Evolutionary conservation across 2,797 vertebrate species (phyloP).

Genomic region (Coranthus polyacanthus): DNA sequence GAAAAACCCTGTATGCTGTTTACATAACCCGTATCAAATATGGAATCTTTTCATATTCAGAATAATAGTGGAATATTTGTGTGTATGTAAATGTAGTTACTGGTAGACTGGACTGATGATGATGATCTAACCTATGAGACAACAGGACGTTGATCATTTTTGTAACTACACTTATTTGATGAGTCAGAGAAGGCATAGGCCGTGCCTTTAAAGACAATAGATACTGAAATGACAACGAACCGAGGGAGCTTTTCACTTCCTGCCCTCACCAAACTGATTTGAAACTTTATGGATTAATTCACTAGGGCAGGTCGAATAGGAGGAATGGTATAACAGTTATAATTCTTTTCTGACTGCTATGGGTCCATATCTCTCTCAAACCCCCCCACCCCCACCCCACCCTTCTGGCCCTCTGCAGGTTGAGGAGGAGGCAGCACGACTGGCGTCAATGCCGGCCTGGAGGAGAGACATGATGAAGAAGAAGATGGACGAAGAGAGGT

Average conservation of each 20-base stretch:
- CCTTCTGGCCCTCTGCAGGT: conserved; percentile 81
- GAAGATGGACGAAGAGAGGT: conserved; percentile 97
- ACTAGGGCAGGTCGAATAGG: not conserved
- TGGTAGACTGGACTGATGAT: not conserved
- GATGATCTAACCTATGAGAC: not conserved
- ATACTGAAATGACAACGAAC: not conserved
- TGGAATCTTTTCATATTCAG: too few relatives aligned
- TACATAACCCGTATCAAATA: too few relatives aligned
- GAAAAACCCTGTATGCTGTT: too few relatives aligned
- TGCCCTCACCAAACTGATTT: not conserved
- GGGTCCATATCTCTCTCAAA: conserved; percentile 45
- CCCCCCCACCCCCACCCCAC: conserved; percentile 13
- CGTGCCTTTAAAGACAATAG: not conserved
- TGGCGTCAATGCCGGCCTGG: conserved; percentile 97
- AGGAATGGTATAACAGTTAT: conserved; percentile 5
- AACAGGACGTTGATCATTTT: conserved; percentile 7
- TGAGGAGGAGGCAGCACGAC: conserved; percentile 89
- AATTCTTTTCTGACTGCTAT: conserved; percentile 42
- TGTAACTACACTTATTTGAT: too few relatives aligned
- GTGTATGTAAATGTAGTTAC: too few relatives aligned
- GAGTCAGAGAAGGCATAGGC: not conserved
- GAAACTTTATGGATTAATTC: too few relatives aligned
- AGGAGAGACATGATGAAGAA: conserved; percentile 97
- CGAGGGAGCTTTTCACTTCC: not conserved
- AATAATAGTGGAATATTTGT: too few relatives aligned